Percentiles rank a stretch among this genome's conserved stretches.
Conservation (phyloP, 92 coral and sea anemone species). For the Isaurus tuberculatus region DNA sequence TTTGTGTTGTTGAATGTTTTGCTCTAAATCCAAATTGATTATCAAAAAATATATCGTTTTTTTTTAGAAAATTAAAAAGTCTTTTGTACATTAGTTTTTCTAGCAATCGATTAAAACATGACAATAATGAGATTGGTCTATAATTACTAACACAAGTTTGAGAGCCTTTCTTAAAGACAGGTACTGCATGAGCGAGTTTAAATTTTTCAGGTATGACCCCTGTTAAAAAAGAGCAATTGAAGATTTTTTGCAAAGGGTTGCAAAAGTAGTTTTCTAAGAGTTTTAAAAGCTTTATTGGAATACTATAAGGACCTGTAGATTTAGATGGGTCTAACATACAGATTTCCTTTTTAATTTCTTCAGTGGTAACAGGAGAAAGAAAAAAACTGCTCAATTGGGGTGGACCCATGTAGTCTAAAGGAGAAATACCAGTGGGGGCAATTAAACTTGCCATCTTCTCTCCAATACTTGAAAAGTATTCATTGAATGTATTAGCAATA, state of each 20-base stretch:
- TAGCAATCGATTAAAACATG: slow-evolving; percentile 10
- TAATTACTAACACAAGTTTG: slow-evolving; percentile 25
- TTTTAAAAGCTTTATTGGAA: slow-evolving; percentile 49
- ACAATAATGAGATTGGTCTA: slow-evolving; percentile 46
- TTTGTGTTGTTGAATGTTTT: slow-evolving; percentile 2
- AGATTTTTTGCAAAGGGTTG: slow-evolving; percentile 25
- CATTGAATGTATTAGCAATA: not conserved
- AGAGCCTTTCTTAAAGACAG: slow-evolving; percentile 45
- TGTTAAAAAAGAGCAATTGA: slow-evolving; percentile 40
- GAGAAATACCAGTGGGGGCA: not conserved
- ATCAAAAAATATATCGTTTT: not conserved
- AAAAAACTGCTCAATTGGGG: slow-evolving; percentile 43
- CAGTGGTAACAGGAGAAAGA: slow-evolving; percentile 31
- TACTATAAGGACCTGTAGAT: slow-evolving; percentile 60
- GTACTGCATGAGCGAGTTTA: slow-evolving; percentile 45
- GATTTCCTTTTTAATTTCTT: slow-evolving; percentile 43
- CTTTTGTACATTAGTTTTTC: slow-evolving; percentile 54
- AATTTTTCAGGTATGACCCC: slow-evolving; percentile 59
- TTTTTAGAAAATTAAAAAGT: slow-evolving; percentile 26
- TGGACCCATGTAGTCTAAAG: too few species aligned
- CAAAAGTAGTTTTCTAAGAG: slow-evolving; percentile 2
- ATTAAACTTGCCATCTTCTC: not conserved
- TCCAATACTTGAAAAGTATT: not conserved
- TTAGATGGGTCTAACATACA: slow-evolving; percentile 30
- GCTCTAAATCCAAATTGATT: too few species aligned